Percentiles rank a stretch among this genome's conserved stretches.
Evolutionary conservation across 2,888 invertebrate genomes (phyloP).

Genomic region (Brachylomia viminalis): DNA sequence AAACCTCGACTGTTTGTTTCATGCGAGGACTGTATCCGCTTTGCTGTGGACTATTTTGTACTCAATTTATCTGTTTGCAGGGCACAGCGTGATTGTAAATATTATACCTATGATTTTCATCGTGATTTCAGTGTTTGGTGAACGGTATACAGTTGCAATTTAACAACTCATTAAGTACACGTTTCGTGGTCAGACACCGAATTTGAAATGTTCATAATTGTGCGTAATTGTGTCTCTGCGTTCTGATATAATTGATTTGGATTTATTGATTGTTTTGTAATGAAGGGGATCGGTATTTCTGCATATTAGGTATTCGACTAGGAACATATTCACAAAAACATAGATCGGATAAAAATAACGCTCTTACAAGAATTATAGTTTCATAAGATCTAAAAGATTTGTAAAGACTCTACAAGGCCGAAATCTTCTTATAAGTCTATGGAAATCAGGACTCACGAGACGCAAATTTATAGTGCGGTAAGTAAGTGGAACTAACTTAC

Average conservation of each 20-base stretch:
- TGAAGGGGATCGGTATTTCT: background rate
- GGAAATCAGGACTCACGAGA: constrained; percentile 44
- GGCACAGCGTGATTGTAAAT: constrained; percentile 72
- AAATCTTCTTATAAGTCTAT: constrained; percentile 23
- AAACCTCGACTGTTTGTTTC: constrained; percentile 89
- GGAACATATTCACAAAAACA: background rate
- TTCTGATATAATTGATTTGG: background rate
- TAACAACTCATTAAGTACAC: constrained; percentile 63
- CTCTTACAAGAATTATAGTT: background rate
- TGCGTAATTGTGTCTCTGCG: constrained; percentile 19
- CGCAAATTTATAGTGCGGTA: constrained; percentile 55
- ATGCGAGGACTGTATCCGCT: constrained; percentile 88
- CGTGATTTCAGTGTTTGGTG: constrained; percentile 46
- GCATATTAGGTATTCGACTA: background rate
- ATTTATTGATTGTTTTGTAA: constrained; percentile 13
- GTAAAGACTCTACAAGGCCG: background rate
- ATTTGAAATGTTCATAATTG: constrained; percentile 51
- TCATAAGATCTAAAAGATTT: background rate
- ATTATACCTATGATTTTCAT: constrained; percentile 68
- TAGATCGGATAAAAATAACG: background rate
- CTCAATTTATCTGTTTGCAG: constrained; percentile 86
- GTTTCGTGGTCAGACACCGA: constrained; percentile 55
- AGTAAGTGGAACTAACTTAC: constrained; percentile 51
- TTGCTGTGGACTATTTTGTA: constrained; percentile 85
- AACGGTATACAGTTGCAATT: constrained; percentile 48